A percentile compares a stretch with the other conserved stretches of the same genome.
These are phyloP conservation scores for Andrena bicolor DNA, from an alignment of 2,888 invertebrate species.

Conservation along the genomic window DNA sequence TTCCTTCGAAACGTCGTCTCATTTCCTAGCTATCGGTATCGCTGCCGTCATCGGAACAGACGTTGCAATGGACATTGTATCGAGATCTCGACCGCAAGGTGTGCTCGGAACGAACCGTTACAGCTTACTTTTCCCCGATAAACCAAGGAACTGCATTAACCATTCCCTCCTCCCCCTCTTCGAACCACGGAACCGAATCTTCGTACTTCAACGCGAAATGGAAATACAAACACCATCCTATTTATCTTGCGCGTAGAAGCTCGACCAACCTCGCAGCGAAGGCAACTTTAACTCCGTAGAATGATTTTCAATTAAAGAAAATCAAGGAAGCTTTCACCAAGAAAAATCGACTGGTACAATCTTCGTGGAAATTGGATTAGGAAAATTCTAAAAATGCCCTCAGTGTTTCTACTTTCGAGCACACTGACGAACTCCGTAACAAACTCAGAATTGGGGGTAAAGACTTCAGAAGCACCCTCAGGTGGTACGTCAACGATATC, in stretches of 20 bases:
- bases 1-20: constrained; percentile 72
- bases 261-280: too few species aligned
- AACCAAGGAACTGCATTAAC: constrained; percentile 33
- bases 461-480: too few species aligned
- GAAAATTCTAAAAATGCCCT: too few species aligned
- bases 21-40: constrained; percentile 70
- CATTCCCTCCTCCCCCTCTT: constrained; percentile 6
- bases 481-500: too few species aligned
- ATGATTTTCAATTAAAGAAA: too few species aligned
- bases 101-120: constrained; percentile 43
- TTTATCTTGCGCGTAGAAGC: not conserved
- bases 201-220: constrained; percentile 8
- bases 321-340: too few species aligned
- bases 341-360: too few species aligned
- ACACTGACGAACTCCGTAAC: too few species aligned
- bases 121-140: constrained; percentile 54
- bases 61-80: constrained; percentile 67
- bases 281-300: too few species aligned
- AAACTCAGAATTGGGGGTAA: too few species aligned
- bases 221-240: constrained; percentile 12
- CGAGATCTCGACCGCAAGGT: constrained; percentile 63
- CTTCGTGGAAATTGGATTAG: too few species aligned
- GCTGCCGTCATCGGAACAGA: constrained; percentile 64
- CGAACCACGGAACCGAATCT: constrained; percentile 37
- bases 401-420: too few species aligned